These are phyloP conservation scores for Cossypha polioptera DNA, from an alignment of 2,797 vertebrate genomes.

Conservation along the genomic window DNA sequence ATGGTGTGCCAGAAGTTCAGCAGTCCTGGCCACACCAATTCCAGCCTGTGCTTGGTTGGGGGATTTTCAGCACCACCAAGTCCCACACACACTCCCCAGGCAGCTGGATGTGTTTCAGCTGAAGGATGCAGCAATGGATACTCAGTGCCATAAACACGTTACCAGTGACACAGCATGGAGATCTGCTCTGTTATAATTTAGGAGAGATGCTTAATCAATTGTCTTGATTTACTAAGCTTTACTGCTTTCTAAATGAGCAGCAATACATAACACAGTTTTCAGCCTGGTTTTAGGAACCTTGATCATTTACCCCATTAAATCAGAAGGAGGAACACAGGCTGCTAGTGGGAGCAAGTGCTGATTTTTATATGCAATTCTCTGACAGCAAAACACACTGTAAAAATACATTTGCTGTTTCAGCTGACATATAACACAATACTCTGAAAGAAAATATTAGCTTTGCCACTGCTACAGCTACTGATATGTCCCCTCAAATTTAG, in stretches of 20 bases:
- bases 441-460: conserved; percentile 27
- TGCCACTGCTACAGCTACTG: conserved; percentile 9
- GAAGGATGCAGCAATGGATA: background rate
- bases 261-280: background rate
- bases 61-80: background rate
- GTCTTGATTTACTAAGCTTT: conserved; percentile 15
- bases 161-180: background rate
- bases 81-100: background rate
- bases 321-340: background rate
- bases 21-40: background rate
- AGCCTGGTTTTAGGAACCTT: background rate
- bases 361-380: conserved; percentile 7
- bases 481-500: conserved; percentile 34
- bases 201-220: conserved; percentile 27
- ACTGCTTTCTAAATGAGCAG: conserved; percentile 1
- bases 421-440: conserved; percentile 25
- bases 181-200: background rate
- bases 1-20: background rate
- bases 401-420: conserved; percentile 33
- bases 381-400: conserved; percentile 46
- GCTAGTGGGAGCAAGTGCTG: background rate
- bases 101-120: background rate
- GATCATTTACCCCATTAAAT: conserved; percentile 37
- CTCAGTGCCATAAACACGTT: background rate
- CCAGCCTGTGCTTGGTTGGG: background rate